These are phyloP conservation scores for Oreochromis aureus DNA, from an alignment of 2,113 vertebrate genomes.

Conservation along the genomic window DNA sequence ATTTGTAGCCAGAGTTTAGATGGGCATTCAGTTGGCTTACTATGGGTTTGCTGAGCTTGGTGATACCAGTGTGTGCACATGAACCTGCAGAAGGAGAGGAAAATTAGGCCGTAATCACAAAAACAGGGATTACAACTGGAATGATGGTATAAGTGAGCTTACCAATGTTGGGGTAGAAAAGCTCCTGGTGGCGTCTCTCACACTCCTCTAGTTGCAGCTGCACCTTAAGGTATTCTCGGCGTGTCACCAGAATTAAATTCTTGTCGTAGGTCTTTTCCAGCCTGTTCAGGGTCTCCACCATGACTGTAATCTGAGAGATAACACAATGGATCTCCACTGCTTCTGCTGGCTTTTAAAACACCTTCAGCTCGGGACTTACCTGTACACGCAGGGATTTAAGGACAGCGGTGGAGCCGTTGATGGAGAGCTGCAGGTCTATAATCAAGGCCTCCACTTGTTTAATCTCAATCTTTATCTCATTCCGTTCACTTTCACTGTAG, in stretches of 20 bases:
- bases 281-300: conserved; percentile 31
- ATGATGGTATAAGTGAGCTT: neutral
- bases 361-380: conserved; percentile 29
- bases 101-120: neutral
- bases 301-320: conserved; percentile 21
- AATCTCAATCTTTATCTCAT: conserved; percentile 64
- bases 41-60: conserved; percentile 60
- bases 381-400: conserved; percentile 50
- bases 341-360: neutral
- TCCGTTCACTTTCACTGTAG: conserved; percentile 51
- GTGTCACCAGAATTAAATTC: conserved; percentile 46
- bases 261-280: conserved; percentile 63
- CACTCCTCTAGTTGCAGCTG: conserved; percentile 63
- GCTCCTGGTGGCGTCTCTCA: conserved; percentile 58
- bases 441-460: conserved; percentile 69
- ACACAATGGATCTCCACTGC: neutral
- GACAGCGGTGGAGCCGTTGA: conserved; percentile 40
- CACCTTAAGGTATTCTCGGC: conserved; percentile 57
- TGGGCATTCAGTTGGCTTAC: conserved; percentile 62
- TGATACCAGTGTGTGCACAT: conserved; percentile 60
- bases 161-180: conserved; percentile 67
- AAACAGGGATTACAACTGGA: neutral
- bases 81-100: conserved; percentile 26
- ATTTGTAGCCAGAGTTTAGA: conserved; percentile 10
- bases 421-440: conserved; percentile 58